Evolutionary conservation across 2,797 vertebrate species (phyloP).

Genomic region (Nannoperca australis): DNA sequence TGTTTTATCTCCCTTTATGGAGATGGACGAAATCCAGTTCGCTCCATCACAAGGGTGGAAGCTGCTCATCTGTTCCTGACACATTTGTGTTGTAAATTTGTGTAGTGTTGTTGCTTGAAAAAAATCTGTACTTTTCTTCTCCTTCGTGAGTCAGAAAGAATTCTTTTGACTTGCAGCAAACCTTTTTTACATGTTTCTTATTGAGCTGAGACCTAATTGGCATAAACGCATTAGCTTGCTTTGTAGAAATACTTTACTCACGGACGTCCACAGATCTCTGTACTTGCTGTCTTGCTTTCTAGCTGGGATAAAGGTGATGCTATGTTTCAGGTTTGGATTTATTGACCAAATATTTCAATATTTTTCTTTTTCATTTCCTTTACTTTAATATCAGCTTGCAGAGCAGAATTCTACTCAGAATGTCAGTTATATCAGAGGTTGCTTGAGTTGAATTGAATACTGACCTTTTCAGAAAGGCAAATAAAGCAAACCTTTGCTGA

Average conservation of each 20-base stretch:
- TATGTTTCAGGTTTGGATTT: constrained; percentile 10
- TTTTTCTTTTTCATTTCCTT: constrained; percentile 7
- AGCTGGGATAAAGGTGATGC: constrained; percentile 7
- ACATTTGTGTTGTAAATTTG: constrained; percentile 33
- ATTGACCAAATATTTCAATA: not conserved
- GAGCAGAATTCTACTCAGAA: constrained; percentile 7
- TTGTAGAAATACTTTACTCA: constrained; percentile 14
- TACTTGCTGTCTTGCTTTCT: not conserved
- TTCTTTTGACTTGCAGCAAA: constrained; percentile 27
- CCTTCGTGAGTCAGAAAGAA: constrained; percentile 22
- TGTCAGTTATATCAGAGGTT: constrained; percentile 4
- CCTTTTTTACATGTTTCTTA: constrained; percentile 15
- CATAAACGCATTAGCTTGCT: not conserved
- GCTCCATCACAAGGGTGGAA: constrained; percentile 41
- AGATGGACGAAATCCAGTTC: constrained; percentile 60
- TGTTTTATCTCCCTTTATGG: constrained; percentile 49
- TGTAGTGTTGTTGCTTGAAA: not conserved
- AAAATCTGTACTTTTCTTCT: constrained; percentile 22
- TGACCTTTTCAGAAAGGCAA: constrained; percentile 32
- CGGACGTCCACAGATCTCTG: not conserved
- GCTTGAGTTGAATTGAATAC: constrained; percentile 18
- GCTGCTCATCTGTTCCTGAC: constrained; percentile 18
- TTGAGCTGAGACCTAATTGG: constrained; percentile 21
- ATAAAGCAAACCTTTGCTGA: constrained; percentile 53
- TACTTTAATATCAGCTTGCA: constrained; percentile 2